Percentiles rank a stretch among this genome's conserved stretches.
Conservation (phyloP, 2,797 vertebrate genomes). For the Clamator glandarius region DNA sequence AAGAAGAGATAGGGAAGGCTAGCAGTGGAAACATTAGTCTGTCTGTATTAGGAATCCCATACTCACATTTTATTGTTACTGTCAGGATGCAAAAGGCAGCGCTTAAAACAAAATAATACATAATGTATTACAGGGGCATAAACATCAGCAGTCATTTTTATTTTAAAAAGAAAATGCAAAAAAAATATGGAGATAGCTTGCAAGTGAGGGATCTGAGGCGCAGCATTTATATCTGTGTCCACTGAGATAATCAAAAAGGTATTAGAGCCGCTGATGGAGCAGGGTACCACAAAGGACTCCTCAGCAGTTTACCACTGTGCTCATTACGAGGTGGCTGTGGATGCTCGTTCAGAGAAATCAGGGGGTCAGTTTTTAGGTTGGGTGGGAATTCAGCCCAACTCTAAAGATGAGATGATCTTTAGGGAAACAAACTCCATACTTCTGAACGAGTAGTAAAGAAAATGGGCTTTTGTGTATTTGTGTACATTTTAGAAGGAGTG, state of each 20-base stretch:
- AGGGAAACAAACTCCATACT: neutral
- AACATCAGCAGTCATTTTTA: constrained; percentile 94
- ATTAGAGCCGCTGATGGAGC: constrained; percentile 70
- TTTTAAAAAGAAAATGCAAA: constrained; percentile 94
- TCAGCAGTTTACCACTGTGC: constrained; percentile 56
- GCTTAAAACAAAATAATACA: constrained; percentile 99
- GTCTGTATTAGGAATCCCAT: constrained; percentile 99
- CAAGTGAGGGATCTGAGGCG: constrained; percentile 56
- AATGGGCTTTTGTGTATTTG: neutral
- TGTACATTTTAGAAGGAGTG: neutral
- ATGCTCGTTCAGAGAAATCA: neutral
- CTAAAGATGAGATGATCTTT: neutral
- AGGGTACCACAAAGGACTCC: constrained; percentile 58
- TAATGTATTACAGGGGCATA: constrained; percentile 93
- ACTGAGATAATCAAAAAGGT: constrained; percentile 75
- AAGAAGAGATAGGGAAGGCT: constrained; percentile 75
- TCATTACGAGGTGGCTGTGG: constrained; percentile 1
- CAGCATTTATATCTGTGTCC: constrained; percentile 70
- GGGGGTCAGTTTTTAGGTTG: neutral
- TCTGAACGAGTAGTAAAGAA: neutral
- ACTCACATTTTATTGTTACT: constrained; percentile 99
- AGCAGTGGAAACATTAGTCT: constrained; percentile 94
- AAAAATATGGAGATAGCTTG: constrained; percentile 72
- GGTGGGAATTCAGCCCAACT: neutral
- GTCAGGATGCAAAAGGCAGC: constrained; percentile 99